Percentiles rank a stretch among this genome's conserved stretches.
phyloP scores from a whole-genome alignment of 2,888 invertebrate genomes.

The Temnothorax unifasciatus region DNA sequence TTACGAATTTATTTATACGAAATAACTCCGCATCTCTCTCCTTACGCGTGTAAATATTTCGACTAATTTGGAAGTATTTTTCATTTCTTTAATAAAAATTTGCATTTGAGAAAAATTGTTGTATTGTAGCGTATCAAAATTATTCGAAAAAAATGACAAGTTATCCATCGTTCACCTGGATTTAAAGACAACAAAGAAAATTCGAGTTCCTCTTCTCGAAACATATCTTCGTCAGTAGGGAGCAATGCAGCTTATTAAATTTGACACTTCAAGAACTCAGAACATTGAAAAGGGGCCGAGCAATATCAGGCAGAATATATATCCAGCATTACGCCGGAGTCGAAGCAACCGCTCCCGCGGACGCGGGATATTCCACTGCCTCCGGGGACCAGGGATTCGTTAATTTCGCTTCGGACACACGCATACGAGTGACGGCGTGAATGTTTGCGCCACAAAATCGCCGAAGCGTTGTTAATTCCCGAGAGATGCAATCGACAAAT shows the following conservation, averaged over 20 bases:
- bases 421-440: conserved; percentile 66
- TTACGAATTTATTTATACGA: not conserved
- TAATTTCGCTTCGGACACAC: conserved; percentile 83
- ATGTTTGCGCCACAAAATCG: conserved; percentile 71
- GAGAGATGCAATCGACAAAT: conserved; percentile 56
- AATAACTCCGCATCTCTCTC: not conserved
- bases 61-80: not conserved
- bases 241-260: conserved; percentile 82
- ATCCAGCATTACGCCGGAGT: conserved; percentile 62
- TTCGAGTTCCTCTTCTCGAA: conserved; percentile 10
- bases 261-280: conserved; percentile 86
- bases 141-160: not conserved
- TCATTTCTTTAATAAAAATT: not conserved
- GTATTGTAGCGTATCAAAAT: not conserved
- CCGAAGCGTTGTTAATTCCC: conserved; percentile 69
- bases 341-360: conserved; percentile 63
- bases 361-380: conserved; percentile 72
- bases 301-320: conserved; percentile 72
- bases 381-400: conserved; percentile 82
- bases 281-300: conserved; percentile 84
- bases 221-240: conserved; percentile 53
- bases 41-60: not conserved
- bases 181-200: conserved; percentile 23
- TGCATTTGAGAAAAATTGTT: not conserved
- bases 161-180: conserved; percentile 23